Evolutionary conservation across 2,113 vertebrate genomes (phyloP), one percentile per base, ranked within the genome.

Genomic region (Lagopus leucura): DNA sequence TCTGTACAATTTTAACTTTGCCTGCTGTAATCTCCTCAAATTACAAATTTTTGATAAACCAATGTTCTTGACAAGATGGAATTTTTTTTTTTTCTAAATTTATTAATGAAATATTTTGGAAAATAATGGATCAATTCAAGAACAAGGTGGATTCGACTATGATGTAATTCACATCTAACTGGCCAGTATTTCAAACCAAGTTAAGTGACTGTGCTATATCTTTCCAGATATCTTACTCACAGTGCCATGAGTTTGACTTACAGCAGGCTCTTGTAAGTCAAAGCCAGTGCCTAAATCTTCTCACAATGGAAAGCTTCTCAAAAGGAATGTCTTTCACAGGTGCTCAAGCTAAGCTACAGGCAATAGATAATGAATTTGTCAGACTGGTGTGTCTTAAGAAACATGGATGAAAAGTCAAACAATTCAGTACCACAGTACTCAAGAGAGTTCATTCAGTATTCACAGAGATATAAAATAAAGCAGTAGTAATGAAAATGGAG

Each of bases 381-480:
- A 94, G 77, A 25, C 16, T 81, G 30, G 10, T 78, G 13, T 61
- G 55, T 83, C 67, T 77, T 54, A 90, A 83, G 82, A 92, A 92
- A 75, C 32, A 12, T 20, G 40, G 50, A 40, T 83, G 71, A 64
- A 90, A 84, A 86, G 38, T 45, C 76, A 92, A 89, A 45, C 55
- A 82, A 69, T 79, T 74, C 75, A 73, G 67, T 34, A 73, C 22
- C 61, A 79, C 55, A 85, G 90, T 83, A 79, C 48, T 82, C 15
- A 0, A 45, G 65, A 83, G 75, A 76, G 12, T 50, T 13, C 58
- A 3, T 89, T 84, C 78, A 61, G 9, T 67, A 70, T n/a, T 81
- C 69, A 82, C 57, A 67, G 84, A 82, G 70, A 73, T 76, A 86
- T 50, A 65, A 92, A 94, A 67, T 73, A 82, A 70, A 93, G 30